Conservation (phyloP, 2,888 invertebrate species). For the Antheraea assamensis region DNA sequence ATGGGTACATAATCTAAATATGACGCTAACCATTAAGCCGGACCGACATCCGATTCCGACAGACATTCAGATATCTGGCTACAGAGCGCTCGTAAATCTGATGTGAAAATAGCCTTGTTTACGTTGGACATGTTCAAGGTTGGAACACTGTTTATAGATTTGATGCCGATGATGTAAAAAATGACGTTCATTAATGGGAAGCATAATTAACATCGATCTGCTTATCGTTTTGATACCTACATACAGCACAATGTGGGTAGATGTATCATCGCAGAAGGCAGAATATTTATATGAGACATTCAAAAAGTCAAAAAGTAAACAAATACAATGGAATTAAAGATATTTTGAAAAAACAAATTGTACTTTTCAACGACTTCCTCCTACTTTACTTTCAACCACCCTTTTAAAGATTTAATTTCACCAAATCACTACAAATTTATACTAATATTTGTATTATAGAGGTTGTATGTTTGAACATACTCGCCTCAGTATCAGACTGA, state of each 20-base stretch:
- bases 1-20: not conserved
- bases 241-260: not conserved
- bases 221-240: not conserved
- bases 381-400: no score
- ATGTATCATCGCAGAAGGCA: not conserved
- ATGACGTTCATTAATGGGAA: not conserved
- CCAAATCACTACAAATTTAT: no score
- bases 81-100: slow-evolving; percentile 39
- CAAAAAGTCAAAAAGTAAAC: not conserved
- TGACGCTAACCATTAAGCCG: not conserved
- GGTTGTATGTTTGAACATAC: no score
- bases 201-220: not conserved
- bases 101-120: slow-evolving; percentile 47
- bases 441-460: no score
- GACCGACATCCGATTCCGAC: slow-evolving; percentile 19
- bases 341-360: no score
- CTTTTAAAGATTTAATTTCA: no score
- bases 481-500: no score
- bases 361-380: no score
- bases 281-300: not conserved
- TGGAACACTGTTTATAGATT: slow-evolving; percentile 30
- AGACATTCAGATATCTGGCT: slow-evolving; percentile 9
- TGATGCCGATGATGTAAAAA: slow-evolving; percentile 4
- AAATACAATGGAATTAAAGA: not conserved
- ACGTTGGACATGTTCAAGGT: slow-evolving; percentile 48